Percentiles rank a stretch among this genome's conserved stretches.
Evolutionary conservation across 2,113 vertebrate genomes (phyloP).

Genomic region (Elephantulus edwardii): DNA sequence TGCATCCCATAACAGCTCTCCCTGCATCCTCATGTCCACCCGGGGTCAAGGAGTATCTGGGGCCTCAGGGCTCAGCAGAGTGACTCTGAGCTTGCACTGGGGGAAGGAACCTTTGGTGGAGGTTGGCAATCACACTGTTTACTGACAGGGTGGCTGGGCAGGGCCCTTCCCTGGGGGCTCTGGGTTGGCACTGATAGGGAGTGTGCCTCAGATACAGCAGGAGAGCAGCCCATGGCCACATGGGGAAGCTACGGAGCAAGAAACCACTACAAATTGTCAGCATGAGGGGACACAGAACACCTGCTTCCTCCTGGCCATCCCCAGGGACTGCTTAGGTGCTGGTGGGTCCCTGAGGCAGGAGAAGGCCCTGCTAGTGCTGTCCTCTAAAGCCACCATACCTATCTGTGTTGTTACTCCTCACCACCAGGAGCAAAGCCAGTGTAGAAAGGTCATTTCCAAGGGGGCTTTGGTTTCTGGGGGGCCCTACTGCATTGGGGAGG

Average conservation of each 20-base stretch:
- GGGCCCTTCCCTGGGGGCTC: no score
- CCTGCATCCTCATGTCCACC: not conserved
- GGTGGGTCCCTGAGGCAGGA: no score
- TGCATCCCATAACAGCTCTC: not conserved
- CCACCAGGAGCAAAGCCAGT: not conserved
- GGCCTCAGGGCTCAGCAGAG: not conserved
- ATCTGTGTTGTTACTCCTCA: no score
- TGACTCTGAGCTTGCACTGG: not conserved
- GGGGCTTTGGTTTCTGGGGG: slow-evolving; percentile 74
- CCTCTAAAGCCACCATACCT: no score
- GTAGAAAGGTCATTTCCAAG: slow-evolving; percentile 81
- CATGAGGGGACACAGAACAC: no score
- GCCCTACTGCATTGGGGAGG: not conserved
- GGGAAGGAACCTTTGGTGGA: not conserved
- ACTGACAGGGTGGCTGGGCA: not conserved
- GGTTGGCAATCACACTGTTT: not conserved
- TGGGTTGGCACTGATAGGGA: slow-evolving; percentile 14
- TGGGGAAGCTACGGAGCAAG: no score
- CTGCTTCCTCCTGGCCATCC: no score
- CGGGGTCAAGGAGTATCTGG: not conserved
- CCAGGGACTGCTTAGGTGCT: no score
- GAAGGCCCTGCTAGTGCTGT: not conserved
- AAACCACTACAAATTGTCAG: not conserved
- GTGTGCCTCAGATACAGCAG: not conserved
- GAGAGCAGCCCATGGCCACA: not conserved